These are phyloP conservation scores for Stenopsyche tienmushanensis DNA, from an alignment of 1,140 invertebrate species.

Conservation along the genomic window DNA sequence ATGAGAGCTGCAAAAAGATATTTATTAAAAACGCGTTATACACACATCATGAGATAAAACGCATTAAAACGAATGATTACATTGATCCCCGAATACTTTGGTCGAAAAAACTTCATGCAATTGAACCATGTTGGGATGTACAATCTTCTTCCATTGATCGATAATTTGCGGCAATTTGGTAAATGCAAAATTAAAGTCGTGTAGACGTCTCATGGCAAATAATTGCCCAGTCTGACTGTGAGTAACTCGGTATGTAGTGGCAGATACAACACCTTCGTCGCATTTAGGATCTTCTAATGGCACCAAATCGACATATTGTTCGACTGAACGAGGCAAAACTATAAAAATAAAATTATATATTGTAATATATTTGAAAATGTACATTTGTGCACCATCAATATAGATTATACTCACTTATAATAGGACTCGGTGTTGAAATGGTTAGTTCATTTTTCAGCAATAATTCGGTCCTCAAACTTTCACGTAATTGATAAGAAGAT, in stretches of 20 bases:
- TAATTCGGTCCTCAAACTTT: constrained; percentile 74
- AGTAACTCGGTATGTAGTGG: constrained; percentile 79
- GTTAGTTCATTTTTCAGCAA: constrained; percentile 74
- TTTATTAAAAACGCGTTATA: background rate
- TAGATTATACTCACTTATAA: no score
- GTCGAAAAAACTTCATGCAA: constrained; percentile 93
- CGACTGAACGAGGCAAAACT: constrained; percentile 83
- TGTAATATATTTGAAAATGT: constrained; percentile 3
- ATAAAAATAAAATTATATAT: constrained; percentile 38
- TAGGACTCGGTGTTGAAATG: no score
- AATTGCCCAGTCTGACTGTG: constrained; percentile 84
- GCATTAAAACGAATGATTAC: constrained; percentile 53
- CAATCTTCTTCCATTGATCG: constrained; percentile 91
- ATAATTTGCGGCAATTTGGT: constrained; percentile 83
- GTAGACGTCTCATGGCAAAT: constrained; percentile 86
- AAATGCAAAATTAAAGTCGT: constrained; percentile 78
- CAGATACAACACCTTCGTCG: constrained; percentile 47
- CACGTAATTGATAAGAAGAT: constrained; percentile 72
- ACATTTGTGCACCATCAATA: constrained; percentile 1
- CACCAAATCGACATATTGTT: constrained; percentile 86
- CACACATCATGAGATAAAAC: no score
- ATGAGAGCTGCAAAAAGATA: constrained; percentile 75
- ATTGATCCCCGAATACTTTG: constrained; percentile 93
- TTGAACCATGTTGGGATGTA: constrained; percentile 90
- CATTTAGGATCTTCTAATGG: constrained; percentile 67